Percentiles rank a stretch among this genome's conserved stretches.
These are phyloP conservation scores for Tipula helvola DNA, from an alignment of 2,888 invertebrate species.

Conservation along the genomic window DNA sequence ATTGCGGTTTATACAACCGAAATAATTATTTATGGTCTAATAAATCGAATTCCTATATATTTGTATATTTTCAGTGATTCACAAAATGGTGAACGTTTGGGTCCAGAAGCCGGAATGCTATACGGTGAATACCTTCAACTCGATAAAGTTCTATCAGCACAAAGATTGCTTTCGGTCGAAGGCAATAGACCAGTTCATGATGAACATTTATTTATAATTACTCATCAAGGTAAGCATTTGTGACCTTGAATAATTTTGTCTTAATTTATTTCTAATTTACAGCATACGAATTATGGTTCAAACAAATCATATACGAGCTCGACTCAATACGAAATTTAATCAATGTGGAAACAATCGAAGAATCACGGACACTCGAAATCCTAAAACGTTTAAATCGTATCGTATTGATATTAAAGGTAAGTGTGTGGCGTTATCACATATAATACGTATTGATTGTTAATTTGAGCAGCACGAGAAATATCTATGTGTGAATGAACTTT, in stretches of 20 bases:
- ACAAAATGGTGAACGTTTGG: constrained; percentile 44
- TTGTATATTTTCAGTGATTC: neutral
- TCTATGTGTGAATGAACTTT: neutral
- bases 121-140: constrained; percentile 86
- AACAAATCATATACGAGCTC: constrained; percentile 94
- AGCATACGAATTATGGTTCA: constrained; percentile 99
- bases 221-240: constrained; percentile 80
- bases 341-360: constrained; percentile 63
- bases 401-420: constrained; percentile 82
- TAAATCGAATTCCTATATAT: too few relatives aligned
- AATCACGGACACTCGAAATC: constrained; percentile 85
- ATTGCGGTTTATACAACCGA: neutral
- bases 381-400: constrained; percentile 82
- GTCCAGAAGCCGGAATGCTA: constrained; percentile 65
- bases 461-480: neutral
- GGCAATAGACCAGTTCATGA: constrained; percentile 75
- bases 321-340: constrained; percentile 83
- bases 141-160: constrained; percentile 72
- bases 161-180: constrained; percentile 65
- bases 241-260: neutral
- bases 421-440: constrained; percentile 15
- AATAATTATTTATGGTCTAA: neutral
- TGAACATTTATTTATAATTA: constrained; percentile 94
- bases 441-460: too few relatives aligned
- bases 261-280: constrained; percentile 14